Base-by-base conservation (phyloP, 2,113 vertebrate genomes). In the Chionis minor region DNA sequence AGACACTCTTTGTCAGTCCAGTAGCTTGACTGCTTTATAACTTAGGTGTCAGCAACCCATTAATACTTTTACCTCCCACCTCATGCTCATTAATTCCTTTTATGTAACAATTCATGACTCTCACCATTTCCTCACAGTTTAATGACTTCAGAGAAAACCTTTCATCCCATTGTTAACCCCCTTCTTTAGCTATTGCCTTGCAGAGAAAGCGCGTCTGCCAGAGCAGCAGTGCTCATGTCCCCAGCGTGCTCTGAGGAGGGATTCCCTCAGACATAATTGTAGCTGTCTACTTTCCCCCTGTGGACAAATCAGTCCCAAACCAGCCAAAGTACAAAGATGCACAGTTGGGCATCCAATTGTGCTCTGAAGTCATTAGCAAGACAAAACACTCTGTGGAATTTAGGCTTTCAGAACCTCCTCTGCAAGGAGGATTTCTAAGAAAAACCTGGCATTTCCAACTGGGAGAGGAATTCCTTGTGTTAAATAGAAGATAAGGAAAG, bases 101-200 rank as follows among this genome's bases (percentile, higher is more conserved):
- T 98, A 97, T 98, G 98, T 98, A 98, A 98, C 98, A 98, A 98
- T 98, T 98, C 98, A 98, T 94, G 98, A 97, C 96, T 97, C 97
- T 98, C 98, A 97, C 98, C 98, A 98, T 98, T 99, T 99, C 98
- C 98, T 99, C 98, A 98, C 97, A 98, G 97, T 99, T 98, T 98
- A 98, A 98, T 98, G 98, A 98, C 94, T 98, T 99, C 98, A 97
- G 97, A 94, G 98, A 97, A 98, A 98, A 94, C 96, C 98, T 99
- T 99, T 99, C 97, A 99, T 99, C 98, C 97, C 91, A 98, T 98
- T 99, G 98, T 99, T 98, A 95, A 84, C 44, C 92, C 94, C 86
- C 32, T 90, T 96, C 94, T 98, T 98, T 97, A 96, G 96, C 97
- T 96, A 85, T 97, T 98, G 98, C 96, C 98, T 97, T 97, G 98